Evolutionary conservation across 2,888 invertebrate genomes (phyloP).

Genomic region (Carabus problematicus): DNA sequence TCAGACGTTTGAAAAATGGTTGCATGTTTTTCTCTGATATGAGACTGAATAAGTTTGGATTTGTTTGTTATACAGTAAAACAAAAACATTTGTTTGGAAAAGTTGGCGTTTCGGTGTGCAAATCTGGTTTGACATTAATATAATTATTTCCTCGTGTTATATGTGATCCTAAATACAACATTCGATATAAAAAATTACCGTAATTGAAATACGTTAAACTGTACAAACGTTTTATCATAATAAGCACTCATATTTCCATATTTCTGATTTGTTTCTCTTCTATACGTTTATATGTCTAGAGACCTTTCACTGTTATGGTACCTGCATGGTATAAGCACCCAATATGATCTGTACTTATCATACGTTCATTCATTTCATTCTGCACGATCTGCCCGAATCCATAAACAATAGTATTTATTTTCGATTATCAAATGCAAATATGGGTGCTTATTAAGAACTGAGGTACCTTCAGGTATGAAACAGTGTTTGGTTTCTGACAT

Average conservation of each 20-base stretch:
- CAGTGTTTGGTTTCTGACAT: constrained; percentile 33
- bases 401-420: constrained; percentile 14
- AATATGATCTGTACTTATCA: constrained; percentile 34
- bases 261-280: constrained; percentile 4
- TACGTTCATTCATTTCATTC: constrained; percentile 2
- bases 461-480: constrained; percentile 38
- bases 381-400: constrained; percentile 17
- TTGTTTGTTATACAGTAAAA: constrained; percentile 6
- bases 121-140: neutral
- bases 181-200: neutral
- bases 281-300: constrained; percentile 44
- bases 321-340: constrained; percentile 53
- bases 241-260: constrained; percentile 51
- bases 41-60: constrained; percentile 16
- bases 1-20: constrained; percentile 22
- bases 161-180: neutral
- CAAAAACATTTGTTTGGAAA: neutral
- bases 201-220: constrained; percentile 1
- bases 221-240: constrained; percentile 32
- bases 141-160: neutral
- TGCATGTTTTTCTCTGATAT: constrained; percentile 17
- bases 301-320: constrained; percentile 46
- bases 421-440: constrained; percentile 37
- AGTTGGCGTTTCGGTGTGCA: neutral
- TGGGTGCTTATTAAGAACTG: constrained; percentile 48